phyloP scores from a whole-genome alignment of 1,140 invertebrate genomes.

The Ceratosolen fusciceps region DNA sequence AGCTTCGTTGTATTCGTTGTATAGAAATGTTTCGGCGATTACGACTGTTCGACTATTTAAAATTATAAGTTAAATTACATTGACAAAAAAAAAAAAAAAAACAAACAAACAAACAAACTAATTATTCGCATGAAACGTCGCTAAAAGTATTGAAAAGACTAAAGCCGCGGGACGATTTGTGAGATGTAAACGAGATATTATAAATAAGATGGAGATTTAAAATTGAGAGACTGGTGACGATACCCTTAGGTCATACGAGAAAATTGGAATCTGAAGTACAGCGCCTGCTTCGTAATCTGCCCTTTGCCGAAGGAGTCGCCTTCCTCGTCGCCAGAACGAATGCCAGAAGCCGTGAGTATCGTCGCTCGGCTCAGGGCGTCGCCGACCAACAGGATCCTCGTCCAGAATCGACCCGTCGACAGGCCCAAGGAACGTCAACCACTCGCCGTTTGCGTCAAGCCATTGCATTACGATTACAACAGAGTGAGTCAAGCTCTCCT shows the following conservation, averaged over 20 bases:
- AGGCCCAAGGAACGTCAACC: constrained; percentile 66
- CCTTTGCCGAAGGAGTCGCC: constrained; percentile 75
- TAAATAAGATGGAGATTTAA: no score
- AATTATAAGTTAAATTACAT: no score
- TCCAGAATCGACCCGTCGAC: constrained; percentile 71
- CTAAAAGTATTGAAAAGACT: no score
- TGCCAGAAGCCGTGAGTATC: constrained; percentile 77
- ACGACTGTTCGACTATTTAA: no score
- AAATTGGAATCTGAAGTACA: constrained; percentile 95
- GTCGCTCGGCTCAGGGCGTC: constrained; percentile 73
- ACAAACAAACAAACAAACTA: no score
- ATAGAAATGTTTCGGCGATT: no score
- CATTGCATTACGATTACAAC: constrained; percentile 92
- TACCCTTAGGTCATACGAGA: constrained; percentile 89
- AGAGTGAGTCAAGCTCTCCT: constrained; percentile 67
- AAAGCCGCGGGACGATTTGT: no score
- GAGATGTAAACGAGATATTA: no score
- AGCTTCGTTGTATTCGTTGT: no score
- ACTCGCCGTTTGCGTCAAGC: constrained; percentile 93
- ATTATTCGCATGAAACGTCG: no score
- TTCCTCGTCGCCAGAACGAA: constrained; percentile 40
- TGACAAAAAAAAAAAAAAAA: no score
- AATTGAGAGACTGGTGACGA: no score
- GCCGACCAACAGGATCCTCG: constrained; percentile 76
- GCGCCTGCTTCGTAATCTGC: constrained; percentile 90